A percentile compares a stretch with the other conserved stretches of the same genome.
These are phyloP conservation scores for Parazoanthus darwini DNA, from an alignment of 92 coral and sea anemone species.

Conservation along the genomic window DNA sequence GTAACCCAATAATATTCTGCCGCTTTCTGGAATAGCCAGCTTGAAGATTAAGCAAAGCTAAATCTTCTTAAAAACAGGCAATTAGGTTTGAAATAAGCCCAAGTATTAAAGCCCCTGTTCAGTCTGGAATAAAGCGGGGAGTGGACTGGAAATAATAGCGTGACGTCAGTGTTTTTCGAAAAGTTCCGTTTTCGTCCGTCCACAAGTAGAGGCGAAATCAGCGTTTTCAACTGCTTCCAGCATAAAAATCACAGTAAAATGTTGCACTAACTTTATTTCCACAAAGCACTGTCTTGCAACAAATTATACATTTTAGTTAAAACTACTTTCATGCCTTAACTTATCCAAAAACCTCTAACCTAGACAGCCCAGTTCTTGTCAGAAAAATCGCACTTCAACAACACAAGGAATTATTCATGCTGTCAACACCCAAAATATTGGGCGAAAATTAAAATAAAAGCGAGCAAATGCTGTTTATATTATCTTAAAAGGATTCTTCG, in stretches of 20 bases:
- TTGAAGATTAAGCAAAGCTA: too few relatives aligned
- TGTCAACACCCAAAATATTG: neutral
- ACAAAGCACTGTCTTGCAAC: neutral
- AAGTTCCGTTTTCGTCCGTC: too few relatives aligned
- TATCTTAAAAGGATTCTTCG: neutral
- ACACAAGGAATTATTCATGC: neutral
- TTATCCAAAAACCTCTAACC: neutral
- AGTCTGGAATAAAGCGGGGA: too few relatives aligned
- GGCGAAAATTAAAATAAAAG: neutral
- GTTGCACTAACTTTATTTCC: constrained; percentile 4
- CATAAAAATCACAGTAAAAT: neutral
- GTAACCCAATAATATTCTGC: too few relatives aligned
- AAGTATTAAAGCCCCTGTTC: too few relatives aligned
- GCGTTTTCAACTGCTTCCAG: neutral
- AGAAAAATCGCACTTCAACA: neutral
- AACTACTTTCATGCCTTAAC: neutral
- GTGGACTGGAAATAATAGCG: too few relatives aligned
- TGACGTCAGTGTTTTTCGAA: too few relatives aligned
- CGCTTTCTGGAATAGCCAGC: too few relatives aligned
- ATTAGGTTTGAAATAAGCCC: too few relatives aligned
- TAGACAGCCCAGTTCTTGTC: neutral
- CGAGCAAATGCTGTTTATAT: neutral
- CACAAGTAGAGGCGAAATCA: too few relatives aligned
- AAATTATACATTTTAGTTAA: neutral
- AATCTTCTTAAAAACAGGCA: too few relatives aligned